phyloP scores from a whole-genome alignment of 1,140 invertebrate genomes.

The Aphidius ervi region DNA sequence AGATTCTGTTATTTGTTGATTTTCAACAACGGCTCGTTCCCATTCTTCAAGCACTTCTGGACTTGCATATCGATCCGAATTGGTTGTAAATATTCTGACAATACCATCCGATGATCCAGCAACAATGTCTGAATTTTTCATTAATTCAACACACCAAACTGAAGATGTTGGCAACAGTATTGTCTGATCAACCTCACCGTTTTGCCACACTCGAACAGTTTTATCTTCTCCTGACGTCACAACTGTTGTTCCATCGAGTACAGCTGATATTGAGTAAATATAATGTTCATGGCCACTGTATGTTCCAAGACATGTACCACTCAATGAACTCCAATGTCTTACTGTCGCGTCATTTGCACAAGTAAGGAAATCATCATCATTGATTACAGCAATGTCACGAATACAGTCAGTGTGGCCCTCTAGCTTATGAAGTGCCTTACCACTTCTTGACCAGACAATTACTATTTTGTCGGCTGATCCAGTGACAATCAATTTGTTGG shows the following conservation, averaged over 20 bases:
- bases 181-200: constrained; percentile 64
- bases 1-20: constrained; percentile 65
- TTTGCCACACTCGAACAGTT: constrained; percentile 79
- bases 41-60: constrained; percentile 61
- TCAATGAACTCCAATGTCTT: constrained; percentile 70
- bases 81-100: constrained; percentile 77
- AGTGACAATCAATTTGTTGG: constrained; percentile 66
- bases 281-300: constrained; percentile 79
- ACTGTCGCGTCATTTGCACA: constrained; percentile 88
- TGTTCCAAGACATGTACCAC: constrained; percentile 74
- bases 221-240: constrained; percentile 83
- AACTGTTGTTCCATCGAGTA: constrained; percentile 42
- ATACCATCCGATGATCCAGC: constrained; percentile 84
- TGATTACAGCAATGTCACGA: constrained; percentile 67
- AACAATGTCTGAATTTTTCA: constrained; percentile 87
- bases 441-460: constrained; percentile 71
- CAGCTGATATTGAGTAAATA: constrained; percentile 61
- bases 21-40: constrained; percentile 66
- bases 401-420: constrained; percentile 89
- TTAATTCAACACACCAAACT: constrained; percentile 79
- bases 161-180: constrained; percentile 80
- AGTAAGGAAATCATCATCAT: constrained; percentile 71
- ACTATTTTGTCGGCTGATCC: constrained; percentile 90
- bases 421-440: constrained; percentile 51
- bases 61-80: constrained; percentile 64